Base-by-base conservation (phyloP, 2,888 invertebrate genomes). In the Microctonus hyperodae region DNA sequence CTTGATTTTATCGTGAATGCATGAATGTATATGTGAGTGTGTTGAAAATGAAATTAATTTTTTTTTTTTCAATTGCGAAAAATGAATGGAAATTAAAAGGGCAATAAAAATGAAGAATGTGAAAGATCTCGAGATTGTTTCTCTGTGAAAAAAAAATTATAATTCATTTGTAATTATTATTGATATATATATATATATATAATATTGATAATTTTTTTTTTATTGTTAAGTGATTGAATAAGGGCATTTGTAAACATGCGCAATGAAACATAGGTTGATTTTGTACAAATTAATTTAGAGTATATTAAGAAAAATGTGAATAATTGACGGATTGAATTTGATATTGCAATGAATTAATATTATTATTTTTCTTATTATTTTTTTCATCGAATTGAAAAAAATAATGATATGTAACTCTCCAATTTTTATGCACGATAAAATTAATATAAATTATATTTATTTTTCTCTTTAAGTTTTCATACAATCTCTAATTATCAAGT, bases 261-360 rank as follows among this genome's bases (percentile, higher is more conserved):
- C 33, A 23, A 58, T 33, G 57, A 35, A 22, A 22, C 20, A 58
- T 58, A 37, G 57, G 40, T 58, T 58, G 35, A 58, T 25, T 63
- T 63, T 63, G 62, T 63, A 63, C 62, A 63, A 63, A 63, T 53
- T 63, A 63, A 40, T 63, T 63, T 35, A 53, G 50, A 62, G 9
- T 22, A 51, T 20, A n/a, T 33, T 33, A 20, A 31, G n/a, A 33
- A 28, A 22, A 33, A 53, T 13, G 16, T 35, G 56, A 16, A 28
- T 35, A n/a, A n/a, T 28, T 51, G 51, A 13, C 51, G n/a, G 25
- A 23, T 51, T 28, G 51, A 44, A 44, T 20, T n/a, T 44, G n/a
- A 44, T 44, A 44, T 44, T 44, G 13, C n/a, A 25, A 51, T 51
- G 10, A 11, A 51, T 50, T 20, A 50, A 25, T 51, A 25, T 51